These are phyloP conservation scores for Actinopyga echinites DNA, from an alignment of 53 echinoderm and acorn worm genomes.

Conservation along the genomic window DNA sequence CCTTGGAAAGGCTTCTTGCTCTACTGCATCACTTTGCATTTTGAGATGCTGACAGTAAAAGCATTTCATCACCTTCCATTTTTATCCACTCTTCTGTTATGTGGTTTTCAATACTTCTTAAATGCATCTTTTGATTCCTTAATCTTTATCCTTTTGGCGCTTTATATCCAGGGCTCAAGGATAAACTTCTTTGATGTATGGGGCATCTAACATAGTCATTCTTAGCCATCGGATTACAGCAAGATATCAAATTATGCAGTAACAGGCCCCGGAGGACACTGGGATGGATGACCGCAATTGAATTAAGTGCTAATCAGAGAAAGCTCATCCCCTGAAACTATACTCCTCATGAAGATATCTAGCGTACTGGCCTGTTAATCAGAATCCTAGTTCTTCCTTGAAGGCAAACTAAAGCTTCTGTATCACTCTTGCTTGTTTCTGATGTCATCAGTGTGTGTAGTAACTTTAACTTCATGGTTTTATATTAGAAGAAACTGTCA, in stretches of 20 bases:
- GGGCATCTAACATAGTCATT: not conserved
- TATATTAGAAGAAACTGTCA: no score
- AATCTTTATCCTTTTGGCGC: not conserved
- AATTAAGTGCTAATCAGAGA: slow-evolving; percentile 31
- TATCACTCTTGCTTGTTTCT: no score
- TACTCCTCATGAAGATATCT: not conserved
- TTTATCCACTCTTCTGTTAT: no score
- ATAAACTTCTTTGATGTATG: slow-evolving; percentile 7
- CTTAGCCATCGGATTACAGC: no score
- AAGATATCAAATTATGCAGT: slow-evolving; percentile 30
- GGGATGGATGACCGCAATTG: not conserved
- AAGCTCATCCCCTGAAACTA: slow-evolving; percentile 4
- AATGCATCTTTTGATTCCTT: not conserved
- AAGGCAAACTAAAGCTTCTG: not conserved
- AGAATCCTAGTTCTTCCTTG: not conserved
- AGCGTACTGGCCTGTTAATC: slow-evolving; percentile 8
- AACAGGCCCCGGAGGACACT: slow-evolving; percentile 10
- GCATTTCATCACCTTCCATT: no score
- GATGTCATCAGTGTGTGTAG: no score
- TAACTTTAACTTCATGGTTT: no score
- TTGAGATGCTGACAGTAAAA: no score
- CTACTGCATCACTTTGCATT: no score
- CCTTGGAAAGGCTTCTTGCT: no score
- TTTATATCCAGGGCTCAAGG: not conserved
- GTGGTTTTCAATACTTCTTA: not conserved